Percentiles rank a stretch among this genome's conserved stretches.
Evolutionary conservation across 35 echinoderm and acorn worm species (phyloP).

Genomic region (Antedon bifida): DNA sequence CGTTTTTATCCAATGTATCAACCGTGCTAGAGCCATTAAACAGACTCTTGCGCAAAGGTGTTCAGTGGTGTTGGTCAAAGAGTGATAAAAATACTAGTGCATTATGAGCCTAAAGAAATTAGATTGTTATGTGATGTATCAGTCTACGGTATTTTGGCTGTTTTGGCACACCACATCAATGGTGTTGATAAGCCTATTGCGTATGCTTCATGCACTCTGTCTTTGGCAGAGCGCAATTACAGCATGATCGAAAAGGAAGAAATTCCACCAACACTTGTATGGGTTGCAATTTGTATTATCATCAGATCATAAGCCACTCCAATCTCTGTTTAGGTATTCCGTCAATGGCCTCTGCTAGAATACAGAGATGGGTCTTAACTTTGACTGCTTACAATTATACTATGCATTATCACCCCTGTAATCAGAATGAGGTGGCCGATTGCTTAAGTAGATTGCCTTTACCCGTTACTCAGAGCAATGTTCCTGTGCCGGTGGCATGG

Average conservation of each 20-base stretch:
- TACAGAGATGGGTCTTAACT: slow-evolving; percentile 31
- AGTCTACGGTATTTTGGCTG: slow-evolving; percentile 37
- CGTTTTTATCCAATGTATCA: slow-evolving; percentile 58
- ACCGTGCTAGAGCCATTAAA: slow-evolving; percentile 39
- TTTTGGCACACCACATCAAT: slow-evolving; percentile 22
- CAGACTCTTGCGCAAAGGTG: slow-evolving; percentile 14
- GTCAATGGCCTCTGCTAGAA: slow-evolving; percentile 21
- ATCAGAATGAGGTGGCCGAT: slow-evolving; percentile 24
- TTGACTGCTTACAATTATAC: slow-evolving; percentile 42
- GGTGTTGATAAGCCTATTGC: slow-evolving; percentile 29
- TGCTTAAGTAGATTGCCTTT: slow-evolving; percentile 33
- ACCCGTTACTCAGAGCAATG: background rate
- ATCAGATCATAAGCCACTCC: slow-evolving; percentile 26
- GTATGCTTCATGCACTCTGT: slow-evolving; percentile 23
- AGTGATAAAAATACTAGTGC: slow-evolving; percentile 26
- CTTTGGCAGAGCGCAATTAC: background rate
- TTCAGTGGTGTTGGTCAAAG: slow-evolving; percentile 24
- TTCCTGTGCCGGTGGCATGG: slow-evolving; percentile 17
- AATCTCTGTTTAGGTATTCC: slow-evolving; percentile 22
- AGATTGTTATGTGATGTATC: slow-evolving; percentile 35
- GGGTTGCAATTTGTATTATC: slow-evolving; percentile 2
- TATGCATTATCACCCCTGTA: slow-evolving; percentile 6
- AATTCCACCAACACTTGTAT: slow-evolving; percentile 15
- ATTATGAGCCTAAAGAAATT: slow-evolving; percentile 30
- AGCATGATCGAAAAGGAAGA: background rate